Conservation (phyloP, 2,888 invertebrate genomes). For the Tiliacea citrago region DNA sequence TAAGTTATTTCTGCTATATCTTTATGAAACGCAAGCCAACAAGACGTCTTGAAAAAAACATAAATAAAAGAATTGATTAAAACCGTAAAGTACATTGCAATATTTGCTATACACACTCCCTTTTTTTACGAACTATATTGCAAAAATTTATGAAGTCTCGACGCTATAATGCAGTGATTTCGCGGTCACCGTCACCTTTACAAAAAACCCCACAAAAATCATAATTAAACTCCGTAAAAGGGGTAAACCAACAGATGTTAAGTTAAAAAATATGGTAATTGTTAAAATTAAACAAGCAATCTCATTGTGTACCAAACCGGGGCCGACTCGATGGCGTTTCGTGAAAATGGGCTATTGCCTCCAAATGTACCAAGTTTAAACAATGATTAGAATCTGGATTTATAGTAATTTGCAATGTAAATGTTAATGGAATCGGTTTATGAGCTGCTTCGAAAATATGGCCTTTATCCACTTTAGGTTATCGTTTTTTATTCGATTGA, state of each 20-base stretch:
- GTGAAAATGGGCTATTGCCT: slow-evolving; percentile 84
- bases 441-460: slow-evolving; percentile 71
- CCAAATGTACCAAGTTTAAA: slow-evolving; percentile 82
- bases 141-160: slow-evolving; percentile 33
- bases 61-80: slow-evolving; percentile 1
- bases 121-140: neutral
- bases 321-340: slow-evolving; percentile 75
- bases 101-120: neutral
- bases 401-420: slow-evolving; percentile 84
- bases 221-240: slow-evolving; percentile 77
- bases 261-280: slow-evolving; percentile 83
- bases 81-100: neutral
- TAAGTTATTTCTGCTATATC: neutral
- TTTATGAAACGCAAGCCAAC: neutral
- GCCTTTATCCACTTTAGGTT: slow-evolving; percentile 58
- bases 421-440: slow-evolving; percentile 81
- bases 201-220: slow-evolving; percentile 64
- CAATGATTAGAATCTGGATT: slow-evolving; percentile 85
- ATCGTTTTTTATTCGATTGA: slow-evolving; percentile 63
- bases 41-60: neutral
- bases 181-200: slow-evolving; percentile 26
- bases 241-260: slow-evolving; percentile 80
- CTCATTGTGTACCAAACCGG: slow-evolving; percentile 80
- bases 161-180: slow-evolving; percentile 35
- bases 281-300: slow-evolving; percentile 85